Evolutionary conservation across 2,888 invertebrate species (phyloP), one percentile per base, ranked within the genome.

Genomic region (Drosophila basisetae): DNA sequence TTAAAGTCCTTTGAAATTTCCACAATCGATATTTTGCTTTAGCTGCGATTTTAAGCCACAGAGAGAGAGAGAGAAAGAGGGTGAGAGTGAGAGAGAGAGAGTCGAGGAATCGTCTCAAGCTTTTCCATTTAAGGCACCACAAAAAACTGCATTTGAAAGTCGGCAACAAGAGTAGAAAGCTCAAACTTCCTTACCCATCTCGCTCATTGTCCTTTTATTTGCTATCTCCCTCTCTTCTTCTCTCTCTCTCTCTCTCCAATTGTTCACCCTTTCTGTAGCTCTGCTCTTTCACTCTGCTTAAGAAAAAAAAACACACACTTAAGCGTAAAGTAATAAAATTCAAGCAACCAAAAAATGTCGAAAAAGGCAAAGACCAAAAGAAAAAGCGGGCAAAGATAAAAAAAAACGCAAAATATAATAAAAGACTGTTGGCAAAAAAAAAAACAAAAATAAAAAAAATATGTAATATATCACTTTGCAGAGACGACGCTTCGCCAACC

Each of bases 381-480:
- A 68, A 67, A 69, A 78, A 52, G 60, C 55, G 33, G 31, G 41
- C 43, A 53, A 62, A 65, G 16, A 55, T n/a, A 37, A 41, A 65
- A 60, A 72, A 61, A 76, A 72, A 47, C 39, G 10, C 22, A 47
- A 54, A 78, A 56, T 43, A 63, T 58, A 73, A 69, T 53, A 73
- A 54, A 84, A 75, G 74, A 73, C 64, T 80, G 68, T 63, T 33
- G 30, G 58, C 53, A 41, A 35, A 31, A 54, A 53, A 61, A 61
- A 54, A 58, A 50, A 53, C 22, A 31, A 59, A 52, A 62, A 39
- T 63, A 75, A 60, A 50, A 75, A 75, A 86, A 86, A 88, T 85
- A 90, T 86, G 85, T 90, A 86, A 90, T 90, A 86, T 86, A 86
- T 90, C 85, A 86, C 90, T 85, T 90, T 83, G 89, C 71, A 82